phyloP scores from a whole-genome alignment of 2,888 invertebrate genomes.

The Drosophila trichaetosa region DNA sequence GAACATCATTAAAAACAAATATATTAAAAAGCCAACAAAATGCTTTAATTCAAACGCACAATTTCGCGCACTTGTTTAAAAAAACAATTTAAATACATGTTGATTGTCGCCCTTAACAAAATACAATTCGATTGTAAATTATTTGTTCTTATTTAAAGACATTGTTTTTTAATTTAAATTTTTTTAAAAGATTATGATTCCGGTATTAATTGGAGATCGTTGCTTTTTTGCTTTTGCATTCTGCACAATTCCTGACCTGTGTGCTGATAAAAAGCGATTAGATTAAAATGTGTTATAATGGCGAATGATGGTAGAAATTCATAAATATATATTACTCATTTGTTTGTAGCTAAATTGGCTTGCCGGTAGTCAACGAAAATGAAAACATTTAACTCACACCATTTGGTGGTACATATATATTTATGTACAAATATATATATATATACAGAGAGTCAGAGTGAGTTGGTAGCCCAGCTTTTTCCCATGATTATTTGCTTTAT shows the following conservation, averaged over 20 bases:
- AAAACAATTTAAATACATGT: neutral
- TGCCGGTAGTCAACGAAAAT: slow-evolving; percentile 34
- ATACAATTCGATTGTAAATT: neutral
- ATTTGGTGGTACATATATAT: too few relatives aligned
- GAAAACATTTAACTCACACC: slow-evolving; percentile 44
- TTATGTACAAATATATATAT: neutral
- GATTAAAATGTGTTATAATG: neutral
- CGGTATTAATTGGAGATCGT: neutral
- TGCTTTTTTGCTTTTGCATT: neutral
- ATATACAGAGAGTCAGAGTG: slow-evolving; percentile 1
- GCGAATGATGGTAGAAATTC: neutral
- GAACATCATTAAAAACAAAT: too few relatives aligned
- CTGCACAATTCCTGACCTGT: neutral
- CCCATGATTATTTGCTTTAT: slow-evolving; percentile 83
- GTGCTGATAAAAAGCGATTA: neutral
- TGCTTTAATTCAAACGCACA: too few relatives aligned
- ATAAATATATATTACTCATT: neutral
- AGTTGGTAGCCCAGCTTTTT: slow-evolving; percentile 64
- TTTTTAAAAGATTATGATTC: neutral
- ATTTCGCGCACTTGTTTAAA: too few relatives aligned
- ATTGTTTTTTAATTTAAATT: neutral
- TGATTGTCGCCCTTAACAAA: neutral
- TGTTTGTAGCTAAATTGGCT: neutral
- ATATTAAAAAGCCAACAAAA: too few relatives aligned
- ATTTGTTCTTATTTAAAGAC: neutral